phyloP scores from a whole-genome alignment of 2,797 vertebrate species.

The Octomys mimax region DNA sequence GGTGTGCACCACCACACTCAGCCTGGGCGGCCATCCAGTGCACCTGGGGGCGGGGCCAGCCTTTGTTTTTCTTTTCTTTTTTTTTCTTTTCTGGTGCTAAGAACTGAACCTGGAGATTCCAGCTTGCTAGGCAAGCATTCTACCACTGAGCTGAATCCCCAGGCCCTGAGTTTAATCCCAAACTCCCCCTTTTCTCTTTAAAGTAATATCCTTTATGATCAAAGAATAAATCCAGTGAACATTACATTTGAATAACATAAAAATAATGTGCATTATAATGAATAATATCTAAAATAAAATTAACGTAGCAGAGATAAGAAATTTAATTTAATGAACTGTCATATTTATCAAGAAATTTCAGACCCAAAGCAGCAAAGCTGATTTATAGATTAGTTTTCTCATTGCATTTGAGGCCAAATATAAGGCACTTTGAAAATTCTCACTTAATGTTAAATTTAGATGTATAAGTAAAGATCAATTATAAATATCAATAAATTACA shows the following conservation, averaged over 20 bases:
- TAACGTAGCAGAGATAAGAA: background rate
- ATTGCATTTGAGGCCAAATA: background rate
- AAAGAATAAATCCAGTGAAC: background rate
- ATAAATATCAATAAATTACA: background rate
- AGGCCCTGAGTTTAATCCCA: no score
- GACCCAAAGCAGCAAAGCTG: background rate
- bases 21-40: no score
- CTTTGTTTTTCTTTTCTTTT: no score
- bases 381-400: background rate
- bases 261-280: background rate
- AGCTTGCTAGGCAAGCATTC: no score
- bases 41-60: no score
- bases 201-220: background rate
- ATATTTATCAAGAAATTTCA: background rate
- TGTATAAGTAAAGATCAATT: background rate
- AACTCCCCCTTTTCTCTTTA: background rate
- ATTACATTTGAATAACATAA: background rate
- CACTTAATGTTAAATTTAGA: slow-evolving; percentile 22
- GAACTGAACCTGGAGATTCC: no score
- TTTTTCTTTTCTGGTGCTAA: no score
- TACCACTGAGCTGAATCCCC: no score
- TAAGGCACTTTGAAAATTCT: background rate
- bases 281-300: slow-evolving; percentile 31
- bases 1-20: no score
- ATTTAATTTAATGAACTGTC: background rate